Evolutionary conservation across 1,140 invertebrate species (phyloP).

Genomic region (Eubasilissa regina): DNA sequence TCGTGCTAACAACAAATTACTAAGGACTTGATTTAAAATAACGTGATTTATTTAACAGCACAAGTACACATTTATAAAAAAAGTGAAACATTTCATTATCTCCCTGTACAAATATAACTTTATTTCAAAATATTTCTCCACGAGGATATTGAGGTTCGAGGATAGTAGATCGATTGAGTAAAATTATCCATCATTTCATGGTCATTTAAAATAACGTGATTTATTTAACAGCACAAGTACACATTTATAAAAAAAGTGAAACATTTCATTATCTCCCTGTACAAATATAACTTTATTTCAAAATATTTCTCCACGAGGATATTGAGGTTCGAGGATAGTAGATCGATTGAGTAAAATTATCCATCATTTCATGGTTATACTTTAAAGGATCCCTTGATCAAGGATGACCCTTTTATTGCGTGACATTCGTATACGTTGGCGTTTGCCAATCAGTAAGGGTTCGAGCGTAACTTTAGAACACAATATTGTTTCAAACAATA

Average conservation of each 20-base stretch:
- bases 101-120: slow-evolving; percentile 16
- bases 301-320: not conserved
- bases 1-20: too few species aligned
- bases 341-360: not conserved
- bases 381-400: not conserved
- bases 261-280: not conserved
- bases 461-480: not conserved
- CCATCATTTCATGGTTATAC: not conserved
- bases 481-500: slow-evolving; percentile 5
- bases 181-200: not conserved
- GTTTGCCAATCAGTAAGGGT: not conserved
- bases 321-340: not conserved
- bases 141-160: not conserved
- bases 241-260: too few species aligned
- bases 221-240: too few species aligned
- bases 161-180: not conserved
- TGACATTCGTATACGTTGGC: not conserved
- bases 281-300: slow-evolving; percentile 31
- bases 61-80: too few species aligned
- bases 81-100: not conserved
- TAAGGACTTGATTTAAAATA: too few species aligned
- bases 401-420: not conserved
- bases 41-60: too few species aligned
- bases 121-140: slow-evolving; percentile 9
- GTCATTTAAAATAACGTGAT: too few species aligned